Percentiles rank a stretch among this genome's conserved stretches.
Conservation (phyloP, 2,113 vertebrate genomes). For the Ammodytes marinus region DNA sequence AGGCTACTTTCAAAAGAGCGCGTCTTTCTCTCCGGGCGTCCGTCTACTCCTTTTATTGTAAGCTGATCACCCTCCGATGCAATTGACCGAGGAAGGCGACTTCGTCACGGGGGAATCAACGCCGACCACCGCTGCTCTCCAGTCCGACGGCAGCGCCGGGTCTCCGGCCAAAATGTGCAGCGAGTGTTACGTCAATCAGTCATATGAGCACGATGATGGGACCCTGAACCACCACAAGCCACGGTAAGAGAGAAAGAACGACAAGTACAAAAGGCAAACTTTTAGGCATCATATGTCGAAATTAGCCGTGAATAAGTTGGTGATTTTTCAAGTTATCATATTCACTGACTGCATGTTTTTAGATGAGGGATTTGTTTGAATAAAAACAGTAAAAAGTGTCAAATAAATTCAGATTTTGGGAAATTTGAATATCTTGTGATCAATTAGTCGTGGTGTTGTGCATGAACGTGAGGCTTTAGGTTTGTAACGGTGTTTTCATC, state of each 20-base stretch:
- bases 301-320: neutral
- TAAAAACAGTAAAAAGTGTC: neutral
- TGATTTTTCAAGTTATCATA: neutral
- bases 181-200: slow-evolving; percentile 87
- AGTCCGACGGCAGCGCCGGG: slow-evolving; percentile 63
- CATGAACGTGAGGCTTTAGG: neutral
- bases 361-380: neutral
- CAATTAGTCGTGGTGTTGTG: neutral
- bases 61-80: slow-evolving; percentile 80
- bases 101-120: slow-evolving; percentile 80
- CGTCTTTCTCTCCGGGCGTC: slow-evolving; percentile 40
- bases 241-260: slow-evolving; percentile 63
- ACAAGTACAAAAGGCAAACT: slow-evolving; percentile 2
- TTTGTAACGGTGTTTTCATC: slow-evolving; percentile 8
- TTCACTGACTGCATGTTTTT: neutral
- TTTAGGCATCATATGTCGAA: neutral
- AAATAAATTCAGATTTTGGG: neutral
- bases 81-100: slow-evolving; percentile 80
- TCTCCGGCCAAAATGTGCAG: slow-evolving; percentile 70
- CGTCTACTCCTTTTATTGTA: slow-evolving; percentile 37
- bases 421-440: neutral
- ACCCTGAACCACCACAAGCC: slow-evolving; percentile 72
- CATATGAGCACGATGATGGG: slow-evolving; percentile 87
- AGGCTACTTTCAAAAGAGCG: neutral
- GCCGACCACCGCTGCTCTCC: slow-evolving; percentile 71